These are phyloP conservation scores for Achatina immaculata DNA, from an alignment of 1,140 invertebrate genomes.

Conservation along the genomic window DNA sequence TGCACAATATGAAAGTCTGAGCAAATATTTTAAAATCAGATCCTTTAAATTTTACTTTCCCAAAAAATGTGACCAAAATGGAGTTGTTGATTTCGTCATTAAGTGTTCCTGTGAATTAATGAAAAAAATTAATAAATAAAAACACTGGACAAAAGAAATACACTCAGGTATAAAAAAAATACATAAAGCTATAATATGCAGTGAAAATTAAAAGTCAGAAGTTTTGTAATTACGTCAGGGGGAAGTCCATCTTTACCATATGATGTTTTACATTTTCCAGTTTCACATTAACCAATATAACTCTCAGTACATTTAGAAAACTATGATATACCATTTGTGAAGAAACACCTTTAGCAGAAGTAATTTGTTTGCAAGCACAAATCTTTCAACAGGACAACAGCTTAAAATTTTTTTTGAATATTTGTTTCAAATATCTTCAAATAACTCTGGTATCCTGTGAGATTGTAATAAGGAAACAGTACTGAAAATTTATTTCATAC, in stretches of 20 bases:
- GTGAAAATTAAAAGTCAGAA: background rate
- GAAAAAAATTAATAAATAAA: background rate
- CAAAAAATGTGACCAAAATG: constrained; percentile 59
- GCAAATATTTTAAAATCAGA: constrained; percentile 80
- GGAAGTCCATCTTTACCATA: background rate
- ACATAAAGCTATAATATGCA: background rate
- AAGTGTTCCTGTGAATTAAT: constrained; percentile 1
- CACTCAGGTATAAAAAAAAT: too few species aligned
- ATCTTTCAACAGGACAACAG: background rate
- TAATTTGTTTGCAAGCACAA: background rate
- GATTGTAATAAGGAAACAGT: background rate
- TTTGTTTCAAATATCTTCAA: background rate
- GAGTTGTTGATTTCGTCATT: constrained; percentile 36
- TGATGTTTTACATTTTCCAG: background rate
- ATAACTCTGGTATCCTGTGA: background rate
- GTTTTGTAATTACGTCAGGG: background rate
- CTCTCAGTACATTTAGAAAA: background rate
- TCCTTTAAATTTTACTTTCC: constrained; percentile 56
- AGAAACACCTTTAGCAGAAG: background rate
- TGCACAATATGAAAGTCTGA: constrained; percentile 86
- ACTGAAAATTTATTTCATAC: background rate
- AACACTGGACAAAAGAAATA: background rate
- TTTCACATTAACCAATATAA: background rate
- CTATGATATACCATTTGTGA: background rate
- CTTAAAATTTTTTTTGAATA: background rate